Evolutionary conservation across 2,888 invertebrate species (phyloP), one percentile per base, ranked within the genome.

Genomic region (Erebia epiphron): DNA sequence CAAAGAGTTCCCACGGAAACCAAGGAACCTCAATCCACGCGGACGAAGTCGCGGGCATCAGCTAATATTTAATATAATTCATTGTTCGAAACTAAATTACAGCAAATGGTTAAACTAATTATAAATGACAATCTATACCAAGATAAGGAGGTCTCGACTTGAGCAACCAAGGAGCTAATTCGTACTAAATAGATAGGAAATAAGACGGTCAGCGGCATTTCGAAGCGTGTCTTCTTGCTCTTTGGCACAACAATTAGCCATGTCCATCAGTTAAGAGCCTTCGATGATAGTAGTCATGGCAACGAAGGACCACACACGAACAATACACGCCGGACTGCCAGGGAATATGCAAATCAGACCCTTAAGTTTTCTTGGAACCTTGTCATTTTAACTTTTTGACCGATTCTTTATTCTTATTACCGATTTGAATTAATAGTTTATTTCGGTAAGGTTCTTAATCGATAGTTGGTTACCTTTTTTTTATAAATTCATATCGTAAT

Each of bases 221-320:
- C 82, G 78, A 82, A 82, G 77, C 80, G 79, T 80, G 77, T 73
- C 75, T 75, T 76, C 74, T 74, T 83, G 80, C 80, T 83, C 81
- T 79, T 80, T 80, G 77, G 79, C 78, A 80, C 80, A 83, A 92
- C 92, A 92, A 92, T 92, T 92, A 91, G 86, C 83, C 78, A 78
- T 81, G 88, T 88, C 88, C 88, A 92, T 92, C 92, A 89, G 91
- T 88, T 89, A 84, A 83, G 80, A 81, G 80, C 79, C 79, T 71
- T 73, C 77, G 76, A 78, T 80, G 80, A 82, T 83, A 83, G 80
- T 86, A 83, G 78, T 90, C 85, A 88, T 90, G 81, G 88, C 78
- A 82, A 92, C 92, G 79, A 81, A 86, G 86, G 92, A 92, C 92
- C 92, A 92, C 92, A 92, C 92, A 92, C 91, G 90, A 86, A 80